phyloP scores from a whole-genome alignment of 2,113 vertebrate genomes.

The Eclectus roratus region DNA sequence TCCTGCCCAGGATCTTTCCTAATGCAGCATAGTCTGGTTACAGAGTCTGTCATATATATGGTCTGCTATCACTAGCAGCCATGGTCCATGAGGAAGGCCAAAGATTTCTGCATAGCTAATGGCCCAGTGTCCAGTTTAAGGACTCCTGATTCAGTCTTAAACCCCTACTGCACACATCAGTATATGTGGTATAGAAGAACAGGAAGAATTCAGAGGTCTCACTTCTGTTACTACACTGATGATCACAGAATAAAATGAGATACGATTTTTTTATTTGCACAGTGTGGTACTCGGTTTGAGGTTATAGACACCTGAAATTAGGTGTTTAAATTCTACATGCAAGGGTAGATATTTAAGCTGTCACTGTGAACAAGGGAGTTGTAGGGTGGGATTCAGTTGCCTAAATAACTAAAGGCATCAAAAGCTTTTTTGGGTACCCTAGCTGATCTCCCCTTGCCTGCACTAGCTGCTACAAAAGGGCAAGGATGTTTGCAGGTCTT shows the following conservation, averaged over 20 bases:
- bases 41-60: neutral
- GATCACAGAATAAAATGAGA: neutral
- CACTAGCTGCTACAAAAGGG: neutral
- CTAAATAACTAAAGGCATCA: neutral
- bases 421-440: neutral
- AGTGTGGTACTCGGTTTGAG: neutral
- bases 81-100: neutral
- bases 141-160: neutral
- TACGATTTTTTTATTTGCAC: neutral
- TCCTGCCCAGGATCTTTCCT: neutral
- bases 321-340: neutral
- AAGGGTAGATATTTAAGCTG: neutral
- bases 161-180: neutral
- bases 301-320: neutral
- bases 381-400: neutral
- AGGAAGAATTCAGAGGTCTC: neutral
- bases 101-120: neutral
- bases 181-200: neutral
- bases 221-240: neutral
- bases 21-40: neutral
- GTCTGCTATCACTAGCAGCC: neutral
- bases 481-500: neutral
- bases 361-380: neutral
- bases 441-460: neutral
- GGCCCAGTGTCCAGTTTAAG: neutral